Evolutionary conservation across 2,888 invertebrate genomes (phyloP).

Genomic region (Platyscelio sp.): DNA sequence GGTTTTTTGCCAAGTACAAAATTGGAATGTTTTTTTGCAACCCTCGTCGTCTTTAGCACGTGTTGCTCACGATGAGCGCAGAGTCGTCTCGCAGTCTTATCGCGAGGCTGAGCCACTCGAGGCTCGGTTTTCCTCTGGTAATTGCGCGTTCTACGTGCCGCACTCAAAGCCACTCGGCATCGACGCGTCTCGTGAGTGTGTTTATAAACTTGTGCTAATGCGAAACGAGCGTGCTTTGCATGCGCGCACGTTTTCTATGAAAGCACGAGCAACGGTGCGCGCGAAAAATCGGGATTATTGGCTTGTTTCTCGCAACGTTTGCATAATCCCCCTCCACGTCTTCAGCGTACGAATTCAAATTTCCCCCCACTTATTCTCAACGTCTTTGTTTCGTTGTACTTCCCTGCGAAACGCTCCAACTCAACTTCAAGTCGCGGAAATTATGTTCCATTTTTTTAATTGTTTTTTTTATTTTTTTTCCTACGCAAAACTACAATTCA

Average conservation of each 20-base stretch:
- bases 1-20: no score
- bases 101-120: constrained; percentile 20
- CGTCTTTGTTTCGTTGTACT: no score
- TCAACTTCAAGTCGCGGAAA: no score
- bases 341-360: constrained; percentile 9
- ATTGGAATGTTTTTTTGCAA: neutral
- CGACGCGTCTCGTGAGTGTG: constrained; percentile 47
- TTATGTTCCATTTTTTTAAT: no score
- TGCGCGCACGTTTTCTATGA: constrained; percentile 52
- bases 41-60: constrained; percentile 20
- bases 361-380: no score
- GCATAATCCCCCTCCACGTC: no score
- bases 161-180: constrained; percentile 46
- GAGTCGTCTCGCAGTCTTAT: constrained; percentile 39
- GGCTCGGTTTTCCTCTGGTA: constrained; percentile 41
- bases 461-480: no score
- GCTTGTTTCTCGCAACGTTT: neutral
- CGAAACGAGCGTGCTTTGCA: constrained; percentile 49
- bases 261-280: constrained; percentile 30
- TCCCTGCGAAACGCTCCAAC: no score
- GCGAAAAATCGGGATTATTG: constrained; percentile 13
- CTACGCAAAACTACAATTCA: no score
- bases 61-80: constrained; percentile 38
- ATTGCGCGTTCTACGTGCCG: constrained; percentile 55
- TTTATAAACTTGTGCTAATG: constrained; percentile 64